A percentile compares a stretch with the other conserved stretches of the same genome.
Conservation (phyloP, 2,888 invertebrate genomes). For the Tipula vernalis region DNA sequence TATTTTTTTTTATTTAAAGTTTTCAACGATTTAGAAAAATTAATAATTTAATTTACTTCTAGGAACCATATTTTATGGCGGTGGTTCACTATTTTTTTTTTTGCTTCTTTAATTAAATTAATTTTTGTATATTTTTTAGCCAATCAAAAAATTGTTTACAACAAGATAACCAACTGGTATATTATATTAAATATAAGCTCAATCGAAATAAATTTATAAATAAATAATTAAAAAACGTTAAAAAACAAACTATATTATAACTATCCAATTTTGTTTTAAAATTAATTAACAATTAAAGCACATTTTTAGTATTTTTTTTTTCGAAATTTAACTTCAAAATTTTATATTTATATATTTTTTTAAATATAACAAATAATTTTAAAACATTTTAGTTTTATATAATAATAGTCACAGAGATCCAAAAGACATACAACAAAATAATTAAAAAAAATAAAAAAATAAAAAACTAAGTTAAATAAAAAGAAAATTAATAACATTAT, state of each 20-base stretch:
- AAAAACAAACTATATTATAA: neutral
- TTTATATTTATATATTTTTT: neutral
- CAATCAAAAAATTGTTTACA: neutral
- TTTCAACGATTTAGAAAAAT: neutral
- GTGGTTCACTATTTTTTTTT: neutral
- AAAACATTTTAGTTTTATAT: neutral
- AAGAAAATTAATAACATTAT: neutral
- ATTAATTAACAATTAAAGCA: constrained; percentile 9
- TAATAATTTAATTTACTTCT: neutral
- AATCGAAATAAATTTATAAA: neutral
- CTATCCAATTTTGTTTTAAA: neutral
- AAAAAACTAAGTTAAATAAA: neutral
- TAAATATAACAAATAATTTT: neutral
- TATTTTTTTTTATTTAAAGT: neutral
- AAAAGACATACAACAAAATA: constrained; percentile 30
- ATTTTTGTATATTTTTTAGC: neutral
- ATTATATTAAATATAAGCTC: neutral
- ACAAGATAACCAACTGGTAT: neutral
- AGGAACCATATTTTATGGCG: neutral
- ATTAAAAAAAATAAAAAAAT: constrained; percentile 11
- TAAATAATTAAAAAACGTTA: neutral
- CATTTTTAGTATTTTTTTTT: neutral
- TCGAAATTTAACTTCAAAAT: neutral
- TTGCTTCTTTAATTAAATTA: neutral
- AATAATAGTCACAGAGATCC: constrained; percentile 27